These are phyloP conservation scores for Hesperophylax magnus DNA, from an alignment of 1,140 invertebrate species.

Conservation along the genomic window DNA sequence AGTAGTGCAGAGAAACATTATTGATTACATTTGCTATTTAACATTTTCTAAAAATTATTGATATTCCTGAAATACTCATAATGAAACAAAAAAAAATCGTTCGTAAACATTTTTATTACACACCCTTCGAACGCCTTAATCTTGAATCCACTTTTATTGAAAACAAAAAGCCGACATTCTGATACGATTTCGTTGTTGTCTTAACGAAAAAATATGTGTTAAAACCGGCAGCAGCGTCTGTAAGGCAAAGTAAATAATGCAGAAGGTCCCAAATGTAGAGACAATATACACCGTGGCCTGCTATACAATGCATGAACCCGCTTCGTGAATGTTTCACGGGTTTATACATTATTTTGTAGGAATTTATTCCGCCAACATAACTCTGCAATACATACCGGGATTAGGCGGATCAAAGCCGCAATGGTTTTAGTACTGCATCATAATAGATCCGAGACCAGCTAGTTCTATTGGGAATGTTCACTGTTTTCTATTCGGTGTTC, in stretches of 20 bases:
- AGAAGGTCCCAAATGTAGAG: slow-evolving; percentile 53
- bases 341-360: slow-evolving; percentile 57
- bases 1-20: too few species aligned
- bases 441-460: too few species aligned
- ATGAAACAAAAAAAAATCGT: too few species aligned
- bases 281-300: slow-evolving; percentile 54
- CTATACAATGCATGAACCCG: slow-evolving; percentile 57
- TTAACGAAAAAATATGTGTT: slow-evolving; percentile 52
- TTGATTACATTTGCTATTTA: too few species aligned
- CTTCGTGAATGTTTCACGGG: slow-evolving; percentile 54
- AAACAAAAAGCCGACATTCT: slow-evolving; percentile 32
- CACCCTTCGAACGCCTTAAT: too few species aligned
- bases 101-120: too few species aligned
- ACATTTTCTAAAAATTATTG: too few species aligned
- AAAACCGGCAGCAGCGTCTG: slow-evolving; percentile 49
- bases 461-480: too few species aligned
- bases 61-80: too few species aligned
- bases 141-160: slow-evolving; percentile 5
- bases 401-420: slow-evolving; percentile 37
- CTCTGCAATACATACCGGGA: slow-evolving; percentile 45
- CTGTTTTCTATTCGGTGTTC: too few species aligned
- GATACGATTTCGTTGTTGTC: slow-evolving; percentile 14
- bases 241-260: slow-evolving; percentile 56
- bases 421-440: not conserved
- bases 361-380: slow-evolving; percentile 54